Evolutionary conservation across 92 coral and sea anemone genomes (phyloP).

Genomic region (Epizoanthus illoricatus): DNA sequence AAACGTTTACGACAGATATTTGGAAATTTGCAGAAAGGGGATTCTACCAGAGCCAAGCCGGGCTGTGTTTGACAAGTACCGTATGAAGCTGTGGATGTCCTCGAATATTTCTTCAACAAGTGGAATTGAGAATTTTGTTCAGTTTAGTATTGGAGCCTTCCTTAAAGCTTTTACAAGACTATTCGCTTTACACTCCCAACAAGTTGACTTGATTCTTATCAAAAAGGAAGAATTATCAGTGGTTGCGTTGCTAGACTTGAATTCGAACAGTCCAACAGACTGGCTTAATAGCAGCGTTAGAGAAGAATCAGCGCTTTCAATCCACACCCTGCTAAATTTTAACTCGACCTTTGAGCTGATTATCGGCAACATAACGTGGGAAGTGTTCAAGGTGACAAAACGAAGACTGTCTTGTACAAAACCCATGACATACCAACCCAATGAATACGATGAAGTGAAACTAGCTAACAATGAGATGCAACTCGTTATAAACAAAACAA

Average conservation of each 20-base stretch:
- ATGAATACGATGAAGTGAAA: not conserved
- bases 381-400: slow-evolving; percentile 63
- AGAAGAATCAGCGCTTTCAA: not conserved
- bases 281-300: not conserved
- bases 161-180: slow-evolving; percentile 27
- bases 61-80: slow-evolving; percentile 63
- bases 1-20: slow-evolving; percentile 51
- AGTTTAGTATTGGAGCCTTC: slow-evolving; percentile 40
- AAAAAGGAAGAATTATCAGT: slow-evolving; percentile 15
- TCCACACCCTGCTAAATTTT: slow-evolving; percentile 50
- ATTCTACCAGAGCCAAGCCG: slow-evolving; percentile 40
- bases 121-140: not conserved
- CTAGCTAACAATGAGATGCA: not conserved
- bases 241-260: slow-evolving; percentile 1
- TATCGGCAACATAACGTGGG: slow-evolving; percentile 50
- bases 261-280: not conserved
- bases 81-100: slow-evolving; percentile 60
- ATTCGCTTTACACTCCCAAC: slow-evolving; percentile 28
- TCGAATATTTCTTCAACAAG: slow-evolving; percentile 7
- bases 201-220: not conserved
- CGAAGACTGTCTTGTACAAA: slow-evolving; percentile 59
- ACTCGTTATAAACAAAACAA: slow-evolving; percentile 12
- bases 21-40: slow-evolving; percentile 60
- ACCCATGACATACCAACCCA: not conserved
- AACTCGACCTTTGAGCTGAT: slow-evolving; percentile 50